A percentile compares a stretch with the other conserved stretches of the same genome.
Conservation (phyloP, 2,888 invertebrate species). For the Zaprionus obscuricornis region DNA sequence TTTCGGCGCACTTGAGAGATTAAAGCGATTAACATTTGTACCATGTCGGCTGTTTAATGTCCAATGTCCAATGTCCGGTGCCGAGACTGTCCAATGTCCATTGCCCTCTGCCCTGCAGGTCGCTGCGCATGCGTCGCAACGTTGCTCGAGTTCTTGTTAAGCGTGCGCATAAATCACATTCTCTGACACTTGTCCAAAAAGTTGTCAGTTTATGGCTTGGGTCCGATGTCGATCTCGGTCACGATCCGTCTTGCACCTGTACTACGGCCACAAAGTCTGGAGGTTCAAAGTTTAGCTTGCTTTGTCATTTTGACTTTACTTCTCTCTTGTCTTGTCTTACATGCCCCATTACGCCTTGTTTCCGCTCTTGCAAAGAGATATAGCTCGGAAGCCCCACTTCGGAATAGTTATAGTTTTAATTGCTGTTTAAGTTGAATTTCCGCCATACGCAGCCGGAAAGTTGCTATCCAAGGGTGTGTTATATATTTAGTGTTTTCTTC, state of each 20-base stretch:
- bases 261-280: conserved; percentile 14
- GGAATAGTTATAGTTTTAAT: conserved; percentile 72
- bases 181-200: conserved; percentile 73
- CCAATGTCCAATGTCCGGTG: background rate
- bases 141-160: conserved; percentile 69
- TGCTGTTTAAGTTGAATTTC: conserved; percentile 74
- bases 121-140: conserved; percentile 72
- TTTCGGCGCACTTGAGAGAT: conserved; percentile 79
- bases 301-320: conserved; percentile 10
- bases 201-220: conserved; percentile 72
- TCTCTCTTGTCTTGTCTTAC: conserved; percentile 48
- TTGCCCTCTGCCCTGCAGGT: conserved; percentile 46
- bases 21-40: conserved; percentile 79
- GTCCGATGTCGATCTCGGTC: conserved; percentile 29
- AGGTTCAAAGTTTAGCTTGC: conserved; percentile 69
- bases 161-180: conserved; percentile 74
- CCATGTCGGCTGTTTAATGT: conserved; percentile 44
- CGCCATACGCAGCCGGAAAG: conserved; percentile 64
- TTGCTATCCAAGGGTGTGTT: conserved; percentile 39
- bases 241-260: conserved; percentile 59
- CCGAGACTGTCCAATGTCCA: conserved; percentile 17
- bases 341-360: conserved; percentile 73
- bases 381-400: conserved; percentile 47
- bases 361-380: conserved; percentile 64
- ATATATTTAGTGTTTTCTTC: no score